Conservation (phyloP, 2,888 invertebrate genomes). For the Spisula solida region DNA sequence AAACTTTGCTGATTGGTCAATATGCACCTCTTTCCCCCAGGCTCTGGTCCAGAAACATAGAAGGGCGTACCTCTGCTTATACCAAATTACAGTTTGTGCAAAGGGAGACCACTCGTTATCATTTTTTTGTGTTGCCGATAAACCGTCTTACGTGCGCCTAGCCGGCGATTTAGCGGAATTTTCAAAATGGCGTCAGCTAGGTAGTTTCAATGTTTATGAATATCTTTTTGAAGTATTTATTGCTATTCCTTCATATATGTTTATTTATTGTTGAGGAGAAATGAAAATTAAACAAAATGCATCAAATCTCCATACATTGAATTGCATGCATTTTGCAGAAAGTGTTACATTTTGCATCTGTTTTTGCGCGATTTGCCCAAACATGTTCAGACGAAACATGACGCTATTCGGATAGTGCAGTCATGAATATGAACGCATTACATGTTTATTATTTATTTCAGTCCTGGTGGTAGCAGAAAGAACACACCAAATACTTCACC, state of each 20-base stretch:
- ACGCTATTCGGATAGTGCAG: constrained; percentile 18
- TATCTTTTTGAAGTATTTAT: neutral
- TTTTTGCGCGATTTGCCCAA: constrained; percentile 6
- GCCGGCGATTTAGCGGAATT: constrained; percentile 66
- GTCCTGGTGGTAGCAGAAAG: constrained; percentile 65
- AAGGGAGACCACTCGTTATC: neutral
- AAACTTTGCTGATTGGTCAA: too few species aligned
- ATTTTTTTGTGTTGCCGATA: neutral
- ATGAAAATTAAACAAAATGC: neutral
- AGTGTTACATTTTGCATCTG: neutral
- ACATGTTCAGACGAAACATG: neutral
- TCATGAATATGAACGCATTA: neutral
- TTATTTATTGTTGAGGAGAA: neutral
- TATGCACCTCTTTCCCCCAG: too few species aligned
- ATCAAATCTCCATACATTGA: neutral
- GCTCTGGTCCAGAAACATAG: constrained; percentile 41
- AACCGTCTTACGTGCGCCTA: constrained; percentile 26
- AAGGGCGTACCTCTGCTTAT: constrained; percentile 12
- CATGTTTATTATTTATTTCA: constrained; percentile 17
- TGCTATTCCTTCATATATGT: neutral
- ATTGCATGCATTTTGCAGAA: neutral
- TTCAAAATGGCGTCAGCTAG: constrained; percentile 82
- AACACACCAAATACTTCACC: constrained; percentile 62
- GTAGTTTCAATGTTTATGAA: constrained; percentile 39
- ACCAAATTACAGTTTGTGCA: too few species aligned